These are phyloP conservation scores for Alcedo atthis DNA, from an alignment of 2,797 vertebrate species.

Conservation along the genomic window DNA sequence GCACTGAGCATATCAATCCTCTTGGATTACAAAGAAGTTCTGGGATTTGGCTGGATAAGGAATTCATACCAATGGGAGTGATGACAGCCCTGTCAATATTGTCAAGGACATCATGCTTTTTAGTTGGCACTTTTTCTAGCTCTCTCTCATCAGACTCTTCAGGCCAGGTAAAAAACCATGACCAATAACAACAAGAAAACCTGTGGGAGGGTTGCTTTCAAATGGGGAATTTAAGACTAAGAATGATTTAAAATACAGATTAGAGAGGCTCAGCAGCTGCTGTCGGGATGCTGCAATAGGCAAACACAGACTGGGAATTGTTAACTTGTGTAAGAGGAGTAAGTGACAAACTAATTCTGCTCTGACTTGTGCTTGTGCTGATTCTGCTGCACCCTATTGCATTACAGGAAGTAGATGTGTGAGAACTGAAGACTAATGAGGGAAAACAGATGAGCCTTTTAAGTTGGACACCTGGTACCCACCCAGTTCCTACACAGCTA, in stretches of 20 bases:
- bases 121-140: not conserved
- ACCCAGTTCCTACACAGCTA: slow-evolving; percentile 12
- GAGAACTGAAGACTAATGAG: slow-evolving; percentile 55
- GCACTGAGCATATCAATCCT: not conserved
- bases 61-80: not conserved
- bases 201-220: not conserved
- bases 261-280: slow-evolving; percentile 29
- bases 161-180: not conserved
- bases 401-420: slow-evolving; percentile 1
- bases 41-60: not conserved
- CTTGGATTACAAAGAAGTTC: slow-evolving; percentile 18
- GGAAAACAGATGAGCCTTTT: slow-evolving; percentile 33
- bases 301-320: not conserved
- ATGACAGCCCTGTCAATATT: not conserved
- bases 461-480: slow-evolving; percentile 37
- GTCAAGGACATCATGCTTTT: not conserved
- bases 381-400: not conserved
- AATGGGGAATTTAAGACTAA: not conserved
- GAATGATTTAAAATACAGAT: slow-evolving; percentile 25
- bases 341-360: slow-evolving; percentile 11
- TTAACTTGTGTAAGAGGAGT: not conserved
- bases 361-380: not conserved
- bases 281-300: not conserved
- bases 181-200: not conserved
- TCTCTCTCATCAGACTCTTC: not conserved